Evolutionary conservation across 2,797 vertebrate species (phyloP), one percentile per base, ranked within the genome.

Genomic region (Protonibea diacanthus): DNA sequence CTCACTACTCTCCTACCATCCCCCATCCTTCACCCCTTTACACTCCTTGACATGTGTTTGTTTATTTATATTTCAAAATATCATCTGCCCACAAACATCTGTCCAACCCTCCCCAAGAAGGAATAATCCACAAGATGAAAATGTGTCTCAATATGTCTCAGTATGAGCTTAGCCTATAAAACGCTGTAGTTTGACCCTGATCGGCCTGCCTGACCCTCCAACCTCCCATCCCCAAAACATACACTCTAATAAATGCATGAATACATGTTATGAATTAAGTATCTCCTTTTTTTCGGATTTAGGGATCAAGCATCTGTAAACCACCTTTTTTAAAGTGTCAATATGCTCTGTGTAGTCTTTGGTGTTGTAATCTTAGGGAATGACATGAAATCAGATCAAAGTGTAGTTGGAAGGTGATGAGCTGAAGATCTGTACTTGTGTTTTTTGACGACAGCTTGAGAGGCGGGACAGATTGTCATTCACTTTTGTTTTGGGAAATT

Each of bases 61-160:
- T 89, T 86, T 90, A 84, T 96, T 95, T 95, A 93, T 95, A 94
- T 86, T 67, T 84, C 92, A 91, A 94, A 95, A 95, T 92, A 95
- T 96, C 93, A 94, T 93, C 92, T 92, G 83, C 92, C 94, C 91
- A 86, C 89, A 61, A 86, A 96, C 95, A 95, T 97, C 96, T 97
- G 96, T 96, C 94, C 95, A 81, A 86, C 92, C 93, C 27, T 64
- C 71, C 72, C 56, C 66, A 80, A 78, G 64, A 90, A 89, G 77
- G 90, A 93, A 92, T 96, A 96, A 97, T 97, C 96, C 96, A 84
- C 89, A 89, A 95, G 94, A 96, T 96, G 94, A 96, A 96, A 96
- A 95, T 95, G 90, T 96, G 95, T 95, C 95, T 94, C 96, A 96
- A 92, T 96, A 96, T 96, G 95, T 95, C 94, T 94, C 90, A 66